Evolutionary conservation across 2,113 vertebrate genomes (phyloP), one percentile per base, ranked within the genome.

Genomic region (Tychaedon coryphoeus): DNA sequence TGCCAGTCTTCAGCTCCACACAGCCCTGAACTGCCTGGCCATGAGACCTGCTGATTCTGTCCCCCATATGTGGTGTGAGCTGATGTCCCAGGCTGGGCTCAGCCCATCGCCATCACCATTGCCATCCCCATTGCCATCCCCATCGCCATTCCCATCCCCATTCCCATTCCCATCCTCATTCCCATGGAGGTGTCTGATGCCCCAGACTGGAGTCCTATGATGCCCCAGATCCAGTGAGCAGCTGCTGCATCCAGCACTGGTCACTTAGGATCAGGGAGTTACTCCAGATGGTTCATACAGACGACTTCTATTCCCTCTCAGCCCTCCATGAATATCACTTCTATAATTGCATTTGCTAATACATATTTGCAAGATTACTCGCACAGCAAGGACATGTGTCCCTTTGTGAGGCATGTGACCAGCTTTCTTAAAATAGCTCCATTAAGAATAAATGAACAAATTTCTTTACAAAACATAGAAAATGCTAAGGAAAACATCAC

Each of bases 41-140:
- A 15, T 4, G 14, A 24, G 14, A 74, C 5, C 53, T 2, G 1
- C 19, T n/a, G 34, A 42, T 36, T 29, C 34, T 56, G 23, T 47
- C 13, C 14, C 22, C 7, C 1, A 6, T 10, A 6, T 1, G 1
- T 17, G 12, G 34, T 1, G 0, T 19, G 26, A 33, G 9, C 29
- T 64, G 67, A 62, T 50, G 34, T 15, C 24, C 29, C 29, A 77
- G 3, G 7, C 12, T 34, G 6, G 10, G 26, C n/a, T 70, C 73
- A 83, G 53, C 29, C 9, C 26, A 45, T n/a, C 15, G 8, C 29
- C 19, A 64, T n/a, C 11, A 10, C 25, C 23, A 61, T n/a, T 10
- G 38, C 38, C 38, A 38, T 38, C 38, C 8, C 38, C 38, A 38
- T 38, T 10, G 38, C 29, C 19, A 64, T 40, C 12, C 7, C 22